A percentile compares a stretch with the other conserved stretches of the same genome.
Evolutionary conservation across 2,888 invertebrate genomes (phyloP).

Genomic region (Phasia obesa): DNA sequence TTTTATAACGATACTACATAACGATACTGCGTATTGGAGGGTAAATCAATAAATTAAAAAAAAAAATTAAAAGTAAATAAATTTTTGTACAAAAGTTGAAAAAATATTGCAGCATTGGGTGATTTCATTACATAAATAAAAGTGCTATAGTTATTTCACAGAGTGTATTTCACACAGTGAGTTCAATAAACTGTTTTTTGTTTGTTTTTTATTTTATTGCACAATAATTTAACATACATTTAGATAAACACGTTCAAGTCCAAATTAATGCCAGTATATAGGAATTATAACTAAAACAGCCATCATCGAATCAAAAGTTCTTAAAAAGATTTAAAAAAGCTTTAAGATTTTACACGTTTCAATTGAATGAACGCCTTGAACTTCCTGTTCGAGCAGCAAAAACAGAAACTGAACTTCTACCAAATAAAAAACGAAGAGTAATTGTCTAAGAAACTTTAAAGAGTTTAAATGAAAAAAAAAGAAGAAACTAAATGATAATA

Average conservation of each 20-base stretch:
- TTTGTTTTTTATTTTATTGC: background rate
- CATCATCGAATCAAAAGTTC: conserved; percentile 39
- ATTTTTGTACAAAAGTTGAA: too few relatives aligned
- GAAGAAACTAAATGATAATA: conserved; percentile 16
- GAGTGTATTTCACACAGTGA: too few relatives aligned
- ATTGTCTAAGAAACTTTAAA: conserved; percentile 7
- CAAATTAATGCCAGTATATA: conserved; percentile 9
- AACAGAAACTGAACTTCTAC: conserved; percentile 12
- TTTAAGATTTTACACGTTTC: conserved; percentile 78
- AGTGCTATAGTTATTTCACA: too few relatives aligned
- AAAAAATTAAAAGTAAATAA: too few relatives aligned
- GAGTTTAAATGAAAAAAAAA: conserved; percentile 5
- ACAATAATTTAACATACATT: background rate
- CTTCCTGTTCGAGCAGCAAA: conserved; percentile 76
- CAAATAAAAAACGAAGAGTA: conserved; percentile 25
- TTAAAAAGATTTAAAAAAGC: conserved; percentile 27
- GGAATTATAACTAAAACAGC: background rate
- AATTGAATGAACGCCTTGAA: conserved; percentile 81
- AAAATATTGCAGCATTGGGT: too few relatives aligned
- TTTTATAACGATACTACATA: too few relatives aligned
- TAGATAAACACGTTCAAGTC: background rate
- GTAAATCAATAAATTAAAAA: too few relatives aligned
- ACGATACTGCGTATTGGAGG: too few relatives aligned
- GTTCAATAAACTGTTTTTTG: too few relatives aligned
- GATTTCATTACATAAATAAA: too few relatives aligned